phyloP scores from a whole-genome alignment of 1,140 invertebrate species.

The Trichoplusia ni region DNA sequence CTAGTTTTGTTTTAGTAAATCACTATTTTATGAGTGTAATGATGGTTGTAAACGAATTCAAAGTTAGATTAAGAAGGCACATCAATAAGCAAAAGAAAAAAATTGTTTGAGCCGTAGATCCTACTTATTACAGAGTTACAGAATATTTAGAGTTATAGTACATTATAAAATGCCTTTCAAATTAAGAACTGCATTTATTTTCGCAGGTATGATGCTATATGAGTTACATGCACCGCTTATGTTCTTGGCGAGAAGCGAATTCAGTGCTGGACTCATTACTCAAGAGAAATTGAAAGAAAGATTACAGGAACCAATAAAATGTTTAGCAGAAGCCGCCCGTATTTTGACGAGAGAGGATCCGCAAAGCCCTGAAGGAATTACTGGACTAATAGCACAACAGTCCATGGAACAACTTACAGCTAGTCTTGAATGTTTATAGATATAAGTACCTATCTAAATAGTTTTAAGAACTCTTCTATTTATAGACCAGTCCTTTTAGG shows the following conservation, averaged over 20 bases:
- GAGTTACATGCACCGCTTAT: slow-evolving; percentile 89
- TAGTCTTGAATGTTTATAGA: slow-evolving; percentile 82
- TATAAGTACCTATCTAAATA: no score
- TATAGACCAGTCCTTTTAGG: no score
- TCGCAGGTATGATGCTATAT: slow-evolving; percentile 87
- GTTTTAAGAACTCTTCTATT: no score
- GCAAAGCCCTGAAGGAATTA: slow-evolving; percentile 86
- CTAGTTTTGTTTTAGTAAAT: no score
- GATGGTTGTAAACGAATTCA: no score
- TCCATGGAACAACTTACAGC: slow-evolving; percentile 84
- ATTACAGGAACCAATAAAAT: slow-evolving; percentile 84
- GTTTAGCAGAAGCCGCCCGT: slow-evolving; percentile 82
- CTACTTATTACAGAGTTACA: no score
- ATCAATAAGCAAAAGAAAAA: no score
- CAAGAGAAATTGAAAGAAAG: slow-evolving; percentile 84
- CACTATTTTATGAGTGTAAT: no score
- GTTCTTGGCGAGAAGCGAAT: slow-evolving; percentile 85
- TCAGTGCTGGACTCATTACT: slow-evolving; percentile 82
- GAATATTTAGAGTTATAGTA: no score
- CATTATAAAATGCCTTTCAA: no score
- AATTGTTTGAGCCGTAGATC: no score
- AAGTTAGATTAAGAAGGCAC: no score
- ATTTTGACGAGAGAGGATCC: slow-evolving; percentile 87
- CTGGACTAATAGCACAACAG: slow-evolving; percentile 84
- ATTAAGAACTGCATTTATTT: slow-evolving; percentile 5